phyloP scores from a whole-genome alignment of 2,113 vertebrate species.

The Phoxinus phoxinus region DNA sequence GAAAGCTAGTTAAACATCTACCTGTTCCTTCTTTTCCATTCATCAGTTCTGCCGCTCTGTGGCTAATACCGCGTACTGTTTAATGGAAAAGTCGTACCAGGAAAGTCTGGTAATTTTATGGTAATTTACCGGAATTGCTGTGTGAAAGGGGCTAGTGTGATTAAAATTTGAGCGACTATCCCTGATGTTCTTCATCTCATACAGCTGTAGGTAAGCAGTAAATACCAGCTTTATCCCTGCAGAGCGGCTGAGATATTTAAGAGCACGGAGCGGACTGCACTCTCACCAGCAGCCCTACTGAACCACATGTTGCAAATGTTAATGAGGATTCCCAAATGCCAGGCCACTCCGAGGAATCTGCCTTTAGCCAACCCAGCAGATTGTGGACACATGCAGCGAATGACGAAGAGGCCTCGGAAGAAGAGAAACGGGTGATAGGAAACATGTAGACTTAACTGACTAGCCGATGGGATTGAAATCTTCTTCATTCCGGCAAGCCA shows the following conservation, averaged over 20 bases:
- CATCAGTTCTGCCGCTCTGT: too few species aligned
- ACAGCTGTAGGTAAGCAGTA: constrained; percentile 57
- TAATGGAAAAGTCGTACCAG: too few species aligned
- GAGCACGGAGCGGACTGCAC: constrained; percentile 44
- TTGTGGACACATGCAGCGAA: constrained; percentile 53
- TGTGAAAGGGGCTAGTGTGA: too few species aligned
- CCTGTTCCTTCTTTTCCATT: too few species aligned
- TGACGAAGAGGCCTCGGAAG: constrained; percentile 22
- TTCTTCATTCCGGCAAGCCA: neutral
- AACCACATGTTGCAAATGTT: constrained; percentile 73
- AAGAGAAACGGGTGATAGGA: neutral
- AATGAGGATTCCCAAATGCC: constrained; percentile 74
- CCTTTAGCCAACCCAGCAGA: constrained; percentile 67
- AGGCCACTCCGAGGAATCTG: constrained; percentile 60
- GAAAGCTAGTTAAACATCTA: too few species aligned
- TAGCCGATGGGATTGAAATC: neutral
- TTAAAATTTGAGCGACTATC: constrained; percentile 42
- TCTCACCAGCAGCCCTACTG: constrained; percentile 65
- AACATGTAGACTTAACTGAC: neutral
- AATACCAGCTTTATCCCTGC: constrained; percentile 51
- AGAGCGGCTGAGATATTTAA: constrained; percentile 59
- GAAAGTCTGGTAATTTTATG: too few species aligned
- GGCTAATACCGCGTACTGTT: too few species aligned
- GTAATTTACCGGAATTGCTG: too few species aligned
- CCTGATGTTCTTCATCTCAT: constrained; percentile 49